Evolutionary conservation across 2,797 vertebrate genomes (phyloP).

Genomic region (Pseudochaenichthys georgianus): DNA sequence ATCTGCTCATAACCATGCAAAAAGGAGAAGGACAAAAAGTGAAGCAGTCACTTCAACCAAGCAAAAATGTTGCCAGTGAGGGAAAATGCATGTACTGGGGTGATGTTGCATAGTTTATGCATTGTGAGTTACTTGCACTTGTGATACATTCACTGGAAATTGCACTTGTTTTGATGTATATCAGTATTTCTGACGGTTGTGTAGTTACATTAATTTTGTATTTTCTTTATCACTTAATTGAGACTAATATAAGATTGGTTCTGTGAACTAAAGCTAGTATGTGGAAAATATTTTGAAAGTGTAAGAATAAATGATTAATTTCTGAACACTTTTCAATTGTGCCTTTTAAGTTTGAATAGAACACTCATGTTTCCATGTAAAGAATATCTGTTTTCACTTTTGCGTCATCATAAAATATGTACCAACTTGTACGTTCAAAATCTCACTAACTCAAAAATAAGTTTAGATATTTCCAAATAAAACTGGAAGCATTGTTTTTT

Average conservation of each 20-base stretch:
- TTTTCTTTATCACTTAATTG: constrained; percentile 71
- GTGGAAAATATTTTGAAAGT: constrained; percentile 71
- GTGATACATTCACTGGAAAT: constrained; percentile 65
- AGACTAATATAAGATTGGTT: constrained; percentile 82
- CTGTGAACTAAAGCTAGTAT: constrained; percentile 83
- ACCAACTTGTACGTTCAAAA: constrained; percentile 9
- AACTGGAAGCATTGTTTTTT: constrained; percentile 11
- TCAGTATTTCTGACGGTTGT: constrained; percentile 67
- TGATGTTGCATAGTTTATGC: constrained; percentile 50
- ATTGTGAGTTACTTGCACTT: constrained; percentile 67
- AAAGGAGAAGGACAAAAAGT: constrained; percentile 3
- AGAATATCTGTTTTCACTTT: background rate
- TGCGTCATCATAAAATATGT: background rate
- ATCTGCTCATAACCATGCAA: constrained; percentile 45
- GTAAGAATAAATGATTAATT: constrained; percentile 74
- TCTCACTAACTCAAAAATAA: constrained; percentile 1
- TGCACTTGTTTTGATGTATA: constrained; percentile 72
- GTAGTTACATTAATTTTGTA: constrained; percentile 74
- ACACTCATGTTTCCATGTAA: constrained; percentile 12
- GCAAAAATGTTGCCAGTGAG: constrained; percentile 17
- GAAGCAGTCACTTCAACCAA: constrained; percentile 17
- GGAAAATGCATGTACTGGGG: constrained; percentile 60
- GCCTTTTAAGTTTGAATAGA: constrained; percentile 29
- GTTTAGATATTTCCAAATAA: background rate
- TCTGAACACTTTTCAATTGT: constrained; percentile 54